phyloP scores from a whole-genome alignment of 2,888 invertebrate genomes.

The Eristalis tenax region DNA sequence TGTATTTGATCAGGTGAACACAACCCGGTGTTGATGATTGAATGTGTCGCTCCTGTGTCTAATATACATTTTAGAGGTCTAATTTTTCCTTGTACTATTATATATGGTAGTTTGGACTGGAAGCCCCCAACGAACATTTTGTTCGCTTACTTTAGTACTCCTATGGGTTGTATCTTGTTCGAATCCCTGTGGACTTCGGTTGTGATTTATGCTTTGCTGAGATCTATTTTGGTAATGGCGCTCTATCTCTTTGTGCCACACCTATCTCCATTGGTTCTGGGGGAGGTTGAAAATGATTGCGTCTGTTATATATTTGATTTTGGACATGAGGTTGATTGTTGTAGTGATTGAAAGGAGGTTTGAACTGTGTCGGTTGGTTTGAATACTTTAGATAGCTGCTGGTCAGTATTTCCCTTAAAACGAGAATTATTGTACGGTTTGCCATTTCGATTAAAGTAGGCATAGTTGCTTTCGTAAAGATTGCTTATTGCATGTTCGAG shows the following conservation, averaged over 20 bases:
- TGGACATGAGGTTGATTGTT: not conserved
- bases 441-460: not conserved
- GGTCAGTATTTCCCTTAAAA: not conserved
- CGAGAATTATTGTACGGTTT: not conserved
- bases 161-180: not conserved
- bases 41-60: constrained; percentile 8
- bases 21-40: not conserved
- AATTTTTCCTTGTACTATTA: not conserved
- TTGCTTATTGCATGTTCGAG: not conserved
- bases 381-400: not conserved
- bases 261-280: constrained; percentile 11
- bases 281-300: not conserved
- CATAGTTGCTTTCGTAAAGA: not conserved
- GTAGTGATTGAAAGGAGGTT: not conserved
- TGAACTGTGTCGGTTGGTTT: not conserved
- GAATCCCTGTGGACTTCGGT: not conserved
- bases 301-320: not conserved
- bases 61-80: not conserved
- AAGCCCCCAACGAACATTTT: too few species aligned
- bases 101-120: constrained; percentile 2
- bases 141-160: not conserved
- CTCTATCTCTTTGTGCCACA: constrained; percentile 1
- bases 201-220: not conserved
- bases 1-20: constrained; percentile 7
- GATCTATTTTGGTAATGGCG: not conserved